Evolutionary conservation across 2,888 invertebrate species (phyloP).

Genomic region (Metopia argyrocephala): DNA sequence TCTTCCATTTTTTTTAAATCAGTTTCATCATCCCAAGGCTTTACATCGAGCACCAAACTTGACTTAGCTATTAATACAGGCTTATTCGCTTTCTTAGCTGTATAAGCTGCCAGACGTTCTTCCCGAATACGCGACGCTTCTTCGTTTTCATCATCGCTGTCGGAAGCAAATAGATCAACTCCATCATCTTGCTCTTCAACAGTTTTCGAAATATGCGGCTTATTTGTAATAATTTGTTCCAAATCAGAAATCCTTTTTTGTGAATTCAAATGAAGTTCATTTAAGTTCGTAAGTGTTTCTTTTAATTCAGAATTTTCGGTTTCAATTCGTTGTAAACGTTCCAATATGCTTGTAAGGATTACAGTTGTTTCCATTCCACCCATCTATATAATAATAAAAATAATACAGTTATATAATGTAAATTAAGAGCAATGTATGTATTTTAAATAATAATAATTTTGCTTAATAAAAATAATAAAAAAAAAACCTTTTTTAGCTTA

Average conservation of each 20-base stretch:
- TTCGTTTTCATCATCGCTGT: constrained; percentile 86
- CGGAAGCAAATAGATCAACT: constrained; percentile 90
- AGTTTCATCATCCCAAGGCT: constrained; percentile 95
- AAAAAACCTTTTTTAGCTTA: no score
- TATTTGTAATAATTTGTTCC: constrained; percentile 67
- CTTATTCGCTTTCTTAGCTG: constrained; percentile 95
- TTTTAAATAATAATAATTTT: no score
- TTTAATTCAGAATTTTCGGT: constrained; percentile 81
- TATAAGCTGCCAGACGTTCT: constrained; percentile 92
- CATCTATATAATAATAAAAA: constrained; percentile 79
- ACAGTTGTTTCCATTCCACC: constrained; percentile 81
- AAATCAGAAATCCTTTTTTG: constrained; percentile 75
- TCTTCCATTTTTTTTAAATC: constrained; percentile 92
- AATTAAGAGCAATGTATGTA: no score
- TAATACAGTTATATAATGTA: no score
- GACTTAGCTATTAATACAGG: constrained; percentile 95
- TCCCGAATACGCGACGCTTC: constrained; percentile 89
- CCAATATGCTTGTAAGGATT: constrained; percentile 80
- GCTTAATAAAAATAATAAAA: no score
- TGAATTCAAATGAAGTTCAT: constrained; percentile 72
- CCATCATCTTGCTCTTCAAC: constrained; percentile 85
- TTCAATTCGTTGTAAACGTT: constrained; percentile 81
- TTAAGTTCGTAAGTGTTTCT: constrained; percentile 75
- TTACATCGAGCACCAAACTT: constrained; percentile 94
- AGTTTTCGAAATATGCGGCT: not conserved